Conservation (phyloP, 2,888 invertebrate genomes). For the Abrostola tripartita region DNA sequence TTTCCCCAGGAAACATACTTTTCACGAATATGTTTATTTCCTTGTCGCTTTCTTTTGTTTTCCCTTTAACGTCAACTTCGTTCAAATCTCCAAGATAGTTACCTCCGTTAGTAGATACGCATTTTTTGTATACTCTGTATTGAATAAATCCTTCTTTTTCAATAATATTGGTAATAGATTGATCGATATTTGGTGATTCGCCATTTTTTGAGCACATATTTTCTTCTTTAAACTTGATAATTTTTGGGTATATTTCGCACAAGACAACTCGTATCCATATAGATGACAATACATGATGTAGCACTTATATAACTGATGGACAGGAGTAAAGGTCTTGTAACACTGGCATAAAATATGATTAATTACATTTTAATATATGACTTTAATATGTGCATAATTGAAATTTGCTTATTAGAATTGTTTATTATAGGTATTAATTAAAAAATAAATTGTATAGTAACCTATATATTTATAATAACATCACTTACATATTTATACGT, state of each 20-base stretch:
- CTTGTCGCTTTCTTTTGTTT: constrained; percentile 60
- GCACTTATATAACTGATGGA: neutral
- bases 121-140: constrained; percentile 28
- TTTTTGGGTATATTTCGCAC: neutral
- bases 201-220: constrained; percentile 6
- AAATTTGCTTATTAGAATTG: no score
- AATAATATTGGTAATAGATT: constrained; percentile 44
- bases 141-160: constrained; percentile 35
- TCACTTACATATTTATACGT: no score
- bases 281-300: neutral
- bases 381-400: neutral
- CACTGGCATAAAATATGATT: neutral
- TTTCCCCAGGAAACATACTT: constrained; percentile 48
- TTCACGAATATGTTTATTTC: constrained; percentile 71
- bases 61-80: constrained; percentile 67
- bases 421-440: no score
- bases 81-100: constrained; percentile 67
- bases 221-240: neutral
- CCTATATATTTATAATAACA: no score
- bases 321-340: neutral
- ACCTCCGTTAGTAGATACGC: constrained; percentile 64
- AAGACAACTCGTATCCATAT: neutral
- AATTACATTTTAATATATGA: neutral
- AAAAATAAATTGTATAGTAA: no score
- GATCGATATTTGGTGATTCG: constrained; percentile 31